Evolutionary conservation across 2,888 invertebrate species (phyloP).

Genomic region (Punctoribates punctum): DNA sequence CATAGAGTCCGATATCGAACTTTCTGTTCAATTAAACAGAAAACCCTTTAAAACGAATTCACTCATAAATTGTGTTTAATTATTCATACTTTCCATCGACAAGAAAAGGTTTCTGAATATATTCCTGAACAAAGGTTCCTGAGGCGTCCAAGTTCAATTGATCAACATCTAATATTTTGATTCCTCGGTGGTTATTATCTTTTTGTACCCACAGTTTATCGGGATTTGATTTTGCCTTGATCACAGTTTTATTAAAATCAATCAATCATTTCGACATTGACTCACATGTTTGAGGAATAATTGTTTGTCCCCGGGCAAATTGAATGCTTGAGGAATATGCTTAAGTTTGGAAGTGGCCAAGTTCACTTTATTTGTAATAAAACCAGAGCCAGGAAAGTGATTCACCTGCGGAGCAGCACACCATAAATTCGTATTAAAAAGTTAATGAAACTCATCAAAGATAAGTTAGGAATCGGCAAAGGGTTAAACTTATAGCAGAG

Average conservation of each 20-base stretch:
- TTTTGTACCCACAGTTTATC: constrained; percentile 80
- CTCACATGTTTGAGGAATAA: constrained; percentile 66
- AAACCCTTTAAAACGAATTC: neutral
- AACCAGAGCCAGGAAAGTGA: constrained; percentile 68
- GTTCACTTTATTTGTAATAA: constrained; percentile 84
- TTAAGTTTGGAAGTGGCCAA: constrained; percentile 70
- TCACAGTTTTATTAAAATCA: neutral
- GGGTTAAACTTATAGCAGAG: no score
- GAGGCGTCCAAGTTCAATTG: constrained; percentile 67
- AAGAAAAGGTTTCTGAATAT: constrained; percentile 77
- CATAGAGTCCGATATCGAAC: constrained; percentile 95
- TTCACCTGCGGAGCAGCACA: constrained; percentile 39
- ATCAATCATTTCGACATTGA: neutral
- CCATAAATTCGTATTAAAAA: neutral
- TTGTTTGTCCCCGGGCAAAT: constrained; percentile 70
- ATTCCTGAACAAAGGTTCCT: constrained; percentile 86
- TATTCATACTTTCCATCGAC: constrained; percentile 69
- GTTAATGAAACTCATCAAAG: no score
- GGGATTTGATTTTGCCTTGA: constrained; percentile 62
- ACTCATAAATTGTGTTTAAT: neutral
- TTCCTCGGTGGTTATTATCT: constrained; percentile 83
- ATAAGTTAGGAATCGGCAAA: no score
- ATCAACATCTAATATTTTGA: constrained; percentile 67
- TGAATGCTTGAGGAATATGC: constrained; percentile 82
- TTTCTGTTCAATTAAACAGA: constrained; percentile 58